Evolutionary conservation across 2,888 invertebrate genomes (phyloP), one percentile per base, ranked within the genome.

Genomic region (Plusia festucae): DNA sequence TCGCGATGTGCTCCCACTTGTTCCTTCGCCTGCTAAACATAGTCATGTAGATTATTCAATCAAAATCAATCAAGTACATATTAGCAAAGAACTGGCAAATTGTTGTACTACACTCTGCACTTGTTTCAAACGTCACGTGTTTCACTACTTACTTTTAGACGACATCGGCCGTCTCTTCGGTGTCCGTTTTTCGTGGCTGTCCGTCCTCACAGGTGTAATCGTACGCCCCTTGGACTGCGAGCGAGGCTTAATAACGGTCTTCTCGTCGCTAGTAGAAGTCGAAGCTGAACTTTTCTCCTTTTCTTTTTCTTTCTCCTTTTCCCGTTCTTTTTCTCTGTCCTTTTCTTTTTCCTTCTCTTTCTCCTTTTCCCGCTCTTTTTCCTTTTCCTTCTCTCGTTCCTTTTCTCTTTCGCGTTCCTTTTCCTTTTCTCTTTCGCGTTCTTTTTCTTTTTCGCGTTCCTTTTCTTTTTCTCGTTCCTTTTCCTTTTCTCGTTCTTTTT

Each of bases 221-320:
- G 88, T 87, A 3, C 94, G 91, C 0, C 88, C 91, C 62, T 93
- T 94, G 1, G 94, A 94, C 65, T 90, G 91, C 1, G 94, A 93
- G 0, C 94, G 90, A 5, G 91, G 87, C 66, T 93, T 93, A 1
- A 88, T 56, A 0, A 85, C 79, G 0, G 74, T 77, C 69, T 93
- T 93, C 61, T 94, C 94, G 65, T 94, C 94, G 40, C 87, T 91
- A 0, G 91, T 89, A 7, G 87, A 86, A 0, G 85, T 81, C 2
- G 88, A 85, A 16, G 87, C 75, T 6, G 77, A 71, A 54, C 85
- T 87, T 62, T 88, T 89, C 60, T 81, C 86, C 86, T 69, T 81
- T 59, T 80, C 89, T 56, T 79, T 90, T 65, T 74, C 88, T 67
- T 76, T 87, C 88, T 88, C 84, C 83, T 75, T 90, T 51, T 78